Conservation (phyloP, 2,888 invertebrate genomes). For the Lottia gigantea region DNA sequence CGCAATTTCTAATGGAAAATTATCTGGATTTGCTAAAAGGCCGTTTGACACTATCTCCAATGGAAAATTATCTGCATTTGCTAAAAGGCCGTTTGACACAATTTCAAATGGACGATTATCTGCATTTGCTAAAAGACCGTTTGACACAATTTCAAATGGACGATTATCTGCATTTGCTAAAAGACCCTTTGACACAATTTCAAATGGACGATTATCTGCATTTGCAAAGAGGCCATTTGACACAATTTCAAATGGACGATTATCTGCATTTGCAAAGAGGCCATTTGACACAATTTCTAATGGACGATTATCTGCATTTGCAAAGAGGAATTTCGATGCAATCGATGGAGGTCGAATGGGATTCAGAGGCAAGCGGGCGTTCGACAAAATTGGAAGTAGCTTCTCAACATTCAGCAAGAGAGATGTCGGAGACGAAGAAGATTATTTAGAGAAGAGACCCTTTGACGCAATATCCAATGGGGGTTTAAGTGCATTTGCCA, state of each 20-base stretch:
- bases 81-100: slow-evolving; percentile 28
- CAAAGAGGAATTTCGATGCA: slow-evolving; percentile 13
- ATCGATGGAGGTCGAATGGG: slow-evolving; percentile 12
- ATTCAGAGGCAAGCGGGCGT: slow-evolving; percentile 27
- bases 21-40: slow-evolving; percentile 26
- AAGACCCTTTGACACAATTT: slow-evolving; percentile 27
- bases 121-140: slow-evolving; percentile 27
- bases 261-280: slow-evolving; percentile 26
- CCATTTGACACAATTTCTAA: slow-evolving; percentile 22
- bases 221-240: slow-evolving; percentile 29
- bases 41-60: slow-evolving; percentile 19
- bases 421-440: not conserved
- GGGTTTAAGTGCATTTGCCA: slow-evolving; percentile 32
- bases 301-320: slow-evolving; percentile 12
- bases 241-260: slow-evolving; percentile 18
- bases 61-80: slow-evolving; percentile 26
- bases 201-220: slow-evolving; percentile 21
- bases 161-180: slow-evolving; percentile 29
- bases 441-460: slow-evolving; percentile 23
- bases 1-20: slow-evolving; percentile 19
- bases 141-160: slow-evolving; percentile 26
- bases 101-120: slow-evolving; percentile 23
- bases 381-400: slow-evolving; percentile 29
- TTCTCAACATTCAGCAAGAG: slow-evolving; percentile 28
- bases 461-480: slow-evolving; percentile 25